These are phyloP conservation scores for Propithecus coquereli DNA, from an alignment of 2,113 vertebrate genomes.

Conservation along the genomic window DNA sequence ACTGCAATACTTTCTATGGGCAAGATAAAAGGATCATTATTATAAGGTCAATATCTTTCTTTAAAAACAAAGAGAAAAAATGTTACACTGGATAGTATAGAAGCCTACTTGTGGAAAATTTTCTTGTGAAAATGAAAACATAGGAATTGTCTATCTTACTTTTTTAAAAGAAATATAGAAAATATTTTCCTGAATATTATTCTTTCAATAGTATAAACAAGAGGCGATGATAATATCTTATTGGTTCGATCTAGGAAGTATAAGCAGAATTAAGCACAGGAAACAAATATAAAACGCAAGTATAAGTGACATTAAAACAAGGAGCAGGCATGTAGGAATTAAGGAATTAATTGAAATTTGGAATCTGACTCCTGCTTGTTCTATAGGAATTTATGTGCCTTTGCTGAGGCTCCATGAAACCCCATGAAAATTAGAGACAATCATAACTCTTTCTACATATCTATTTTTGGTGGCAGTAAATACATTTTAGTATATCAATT, in stretches of 20 bases:
- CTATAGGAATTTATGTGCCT: background rate
- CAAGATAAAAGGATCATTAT: background rate
- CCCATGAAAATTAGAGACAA: background rate
- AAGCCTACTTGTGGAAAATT: background rate
- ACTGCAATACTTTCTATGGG: background rate
- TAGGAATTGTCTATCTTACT: background rate
- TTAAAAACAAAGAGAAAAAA: background rate
- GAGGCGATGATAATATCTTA: background rate
- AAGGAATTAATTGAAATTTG: background rate
- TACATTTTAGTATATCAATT: background rate
- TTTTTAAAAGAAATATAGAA: background rate
- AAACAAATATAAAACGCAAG: background rate
- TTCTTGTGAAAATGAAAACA: background rate
- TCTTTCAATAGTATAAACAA: background rate
- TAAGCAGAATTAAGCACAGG: background rate
- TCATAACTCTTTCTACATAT: background rate
- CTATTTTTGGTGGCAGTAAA: background rate
- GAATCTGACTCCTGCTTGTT: background rate
- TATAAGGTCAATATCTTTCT: background rate
- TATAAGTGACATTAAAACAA: background rate
- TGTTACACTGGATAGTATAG: fast-evolving
- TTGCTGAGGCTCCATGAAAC: background rate
- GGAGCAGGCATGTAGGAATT: background rate
- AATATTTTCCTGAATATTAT: background rate
- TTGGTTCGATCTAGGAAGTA: background rate